phyloP scores from a whole-genome alignment of 37 sponge, comb jelly and placozoan species.

The Haliclona indistincta region DNA sequence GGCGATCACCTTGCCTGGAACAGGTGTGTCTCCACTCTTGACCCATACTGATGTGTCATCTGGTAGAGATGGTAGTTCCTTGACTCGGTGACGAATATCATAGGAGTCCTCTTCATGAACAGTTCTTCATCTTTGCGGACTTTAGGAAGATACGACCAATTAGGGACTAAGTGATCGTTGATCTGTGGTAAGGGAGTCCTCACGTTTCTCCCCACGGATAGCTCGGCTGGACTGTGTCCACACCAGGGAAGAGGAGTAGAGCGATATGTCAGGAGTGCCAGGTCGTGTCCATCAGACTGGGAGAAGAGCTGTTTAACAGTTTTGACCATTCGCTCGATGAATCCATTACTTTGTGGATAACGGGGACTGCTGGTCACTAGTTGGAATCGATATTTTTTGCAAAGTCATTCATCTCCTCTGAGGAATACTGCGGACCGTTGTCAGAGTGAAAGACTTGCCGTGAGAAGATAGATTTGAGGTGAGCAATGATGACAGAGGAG shows the following conservation, averaged over 20 bases:
- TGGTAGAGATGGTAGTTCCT: no score
- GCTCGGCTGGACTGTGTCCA: conserved; percentile 34
- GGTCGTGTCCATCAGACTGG: neutral
- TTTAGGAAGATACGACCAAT: no score
- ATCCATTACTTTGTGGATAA: conserved; percentile 40
- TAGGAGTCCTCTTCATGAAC: no score
- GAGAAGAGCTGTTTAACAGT: conserved; percentile 36
- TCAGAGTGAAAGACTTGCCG: conserved; percentile 5
- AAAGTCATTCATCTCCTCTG: conserved; percentile 17
- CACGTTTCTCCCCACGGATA: conserved; percentile 55
- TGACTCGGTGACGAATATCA: no score
- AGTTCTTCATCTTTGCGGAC: no score
- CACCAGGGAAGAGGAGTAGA: conserved; percentile 57
- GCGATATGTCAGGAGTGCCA: conserved; percentile 33
- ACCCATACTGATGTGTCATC: no score
- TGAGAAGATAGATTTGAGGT: conserved; percentile 25
- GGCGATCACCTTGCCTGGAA: no score
- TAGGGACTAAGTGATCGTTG: no score
- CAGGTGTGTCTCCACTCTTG: no score
- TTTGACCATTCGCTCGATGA: conserved; percentile 18
- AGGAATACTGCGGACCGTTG: conserved; percentile 43
- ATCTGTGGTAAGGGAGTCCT: conserved; percentile 26
- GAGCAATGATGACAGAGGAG: neutral
- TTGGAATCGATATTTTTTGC: conserved; percentile 5
- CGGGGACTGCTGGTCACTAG: conserved; percentile 35